These are phyloP conservation scores for Zoanthus gigantus DNA, from an alignment of 92 coral and sea anemone genomes.

Conservation along the genomic window DNA sequence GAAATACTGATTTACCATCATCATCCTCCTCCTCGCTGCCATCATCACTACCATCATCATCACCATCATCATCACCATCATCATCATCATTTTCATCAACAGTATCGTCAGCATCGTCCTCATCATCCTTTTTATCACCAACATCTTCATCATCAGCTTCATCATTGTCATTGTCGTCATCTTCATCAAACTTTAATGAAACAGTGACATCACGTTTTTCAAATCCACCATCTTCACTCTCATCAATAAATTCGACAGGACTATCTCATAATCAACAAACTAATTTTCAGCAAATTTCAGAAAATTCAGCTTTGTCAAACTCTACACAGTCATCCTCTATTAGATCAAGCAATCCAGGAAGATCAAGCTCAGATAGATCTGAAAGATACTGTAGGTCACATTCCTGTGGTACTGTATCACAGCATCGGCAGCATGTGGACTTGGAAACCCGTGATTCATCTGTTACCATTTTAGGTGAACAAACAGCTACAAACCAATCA, in stretches of 20 bases:
- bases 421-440: not conserved
- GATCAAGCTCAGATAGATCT: not conserved
- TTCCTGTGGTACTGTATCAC: not conserved
- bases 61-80: not conserved
- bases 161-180: not conserved
- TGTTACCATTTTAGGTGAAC: not conserved
- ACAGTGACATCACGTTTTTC: not conserved
- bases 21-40: not conserved
- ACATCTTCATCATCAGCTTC: too few relatives aligned
- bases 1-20: not conserved
- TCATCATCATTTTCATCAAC: too few relatives aligned
- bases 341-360: not conserved
- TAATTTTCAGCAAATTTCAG: not conserved
- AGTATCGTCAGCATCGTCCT: not conserved
- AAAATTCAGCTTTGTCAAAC: not conserved
- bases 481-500: not conserved
- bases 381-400: not conserved
- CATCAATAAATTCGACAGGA: not conserved
- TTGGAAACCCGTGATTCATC: not conserved
- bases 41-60: not conserved
- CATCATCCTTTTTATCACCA: too few relatives aligned
- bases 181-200: not conserved
- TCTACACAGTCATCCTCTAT: not conserved
- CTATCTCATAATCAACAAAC: not conserved
- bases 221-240: not conserved